Evolutionary conservation across 2,888 invertebrate genomes (phyloP).

Genomic region (Scrobipalpa atriplicella): DNA sequence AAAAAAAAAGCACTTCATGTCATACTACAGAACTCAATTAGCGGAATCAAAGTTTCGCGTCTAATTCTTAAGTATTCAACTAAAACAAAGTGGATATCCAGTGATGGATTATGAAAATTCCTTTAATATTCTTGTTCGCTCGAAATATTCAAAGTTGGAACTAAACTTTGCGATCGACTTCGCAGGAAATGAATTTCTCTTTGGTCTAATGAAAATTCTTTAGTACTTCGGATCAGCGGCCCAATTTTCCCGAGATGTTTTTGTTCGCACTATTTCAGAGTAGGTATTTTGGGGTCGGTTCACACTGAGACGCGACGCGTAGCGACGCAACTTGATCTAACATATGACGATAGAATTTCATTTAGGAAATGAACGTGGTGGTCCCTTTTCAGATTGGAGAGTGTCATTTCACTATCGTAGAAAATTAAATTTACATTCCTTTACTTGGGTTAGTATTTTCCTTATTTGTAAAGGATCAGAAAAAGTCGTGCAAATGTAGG

Average conservation of each 20-base stretch:
- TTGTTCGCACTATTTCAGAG: slow-evolving; percentile 34
- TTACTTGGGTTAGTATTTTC: too few relatives aligned
- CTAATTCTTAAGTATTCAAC: slow-evolving; percentile 29
- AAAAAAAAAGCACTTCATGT: not conserved
- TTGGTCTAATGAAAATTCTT: slow-evolving; percentile 78
- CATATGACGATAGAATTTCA: too few relatives aligned
- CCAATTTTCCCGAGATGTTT: slow-evolving; percentile 49
- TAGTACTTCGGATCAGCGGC: slow-evolving; percentile 52
- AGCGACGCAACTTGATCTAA: too few relatives aligned
- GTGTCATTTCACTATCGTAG: too few relatives aligned
- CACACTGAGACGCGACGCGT: too few relatives aligned
- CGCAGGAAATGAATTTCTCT: slow-evolving; percentile 74
- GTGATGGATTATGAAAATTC: slow-evolving; percentile 77
- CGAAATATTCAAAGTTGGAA: slow-evolving; percentile 60
- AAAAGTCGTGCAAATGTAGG: too few relatives aligned
- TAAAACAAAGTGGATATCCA: slow-evolving; percentile 45
- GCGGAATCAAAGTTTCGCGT: slow-evolving; percentile 16
- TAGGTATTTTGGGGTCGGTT: not conserved
- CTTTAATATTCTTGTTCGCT: slow-evolving; percentile 61
- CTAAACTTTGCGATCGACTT: slow-evolving; percentile 55
- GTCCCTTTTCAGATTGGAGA: too few relatives aligned
- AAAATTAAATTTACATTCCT: too few relatives aligned
- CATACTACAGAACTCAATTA: slow-evolving; percentile 25
- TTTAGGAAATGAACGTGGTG: too few relatives aligned
- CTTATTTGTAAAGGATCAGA: too few relatives aligned